Evolutionary conservation across 2,888 invertebrate genomes (phyloP).

Genomic region (Nyleta sp.): DNA sequence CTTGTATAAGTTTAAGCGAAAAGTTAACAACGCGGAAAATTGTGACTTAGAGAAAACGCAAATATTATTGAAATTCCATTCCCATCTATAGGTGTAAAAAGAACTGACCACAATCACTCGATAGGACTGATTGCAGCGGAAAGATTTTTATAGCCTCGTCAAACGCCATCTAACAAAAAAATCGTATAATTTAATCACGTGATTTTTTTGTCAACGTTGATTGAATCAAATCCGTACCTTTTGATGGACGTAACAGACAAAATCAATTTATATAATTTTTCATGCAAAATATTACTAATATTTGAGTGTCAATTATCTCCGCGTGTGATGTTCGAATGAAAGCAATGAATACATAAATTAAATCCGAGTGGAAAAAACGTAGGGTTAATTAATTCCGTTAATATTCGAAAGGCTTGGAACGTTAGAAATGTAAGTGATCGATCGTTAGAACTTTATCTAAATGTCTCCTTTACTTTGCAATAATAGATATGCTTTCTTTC

Average conservation of each 20-base stretch:
- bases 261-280: slow-evolving; percentile 45
- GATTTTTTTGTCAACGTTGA: slow-evolving; percentile 11
- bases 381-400: slow-evolving; percentile 31
- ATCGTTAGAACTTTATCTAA: slow-evolving; percentile 21
- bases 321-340: slow-evolving; percentile 11
- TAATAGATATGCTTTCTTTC: slow-evolving; percentile 1
- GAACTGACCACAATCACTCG: too few species aligned
- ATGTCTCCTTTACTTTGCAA: background rate
- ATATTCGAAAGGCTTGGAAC: background rate
- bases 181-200: too few species aligned
- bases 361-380: slow-evolving; percentile 8
- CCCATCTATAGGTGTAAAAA: too few species aligned
- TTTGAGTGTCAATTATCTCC: slow-evolving; percentile 38
- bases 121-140: too few species aligned
- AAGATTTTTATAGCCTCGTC: too few species aligned
- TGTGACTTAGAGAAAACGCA: too few species aligned
- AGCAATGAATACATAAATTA: slow-evolving; percentile 24
- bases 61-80: too few species aligned
- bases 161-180: too few species aligned
- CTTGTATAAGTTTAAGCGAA: too few species aligned
- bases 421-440: slow-evolving; percentile 20
- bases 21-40: too few species aligned
- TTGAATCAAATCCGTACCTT: slow-evolving; percentile 16
- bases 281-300: slow-evolving; percentile 37
- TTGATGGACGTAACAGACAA: slow-evolving; percentile 21